Conservation (phyloP, 2,888 invertebrate genomes). For the Romanomermis culicivorax region DNA sequence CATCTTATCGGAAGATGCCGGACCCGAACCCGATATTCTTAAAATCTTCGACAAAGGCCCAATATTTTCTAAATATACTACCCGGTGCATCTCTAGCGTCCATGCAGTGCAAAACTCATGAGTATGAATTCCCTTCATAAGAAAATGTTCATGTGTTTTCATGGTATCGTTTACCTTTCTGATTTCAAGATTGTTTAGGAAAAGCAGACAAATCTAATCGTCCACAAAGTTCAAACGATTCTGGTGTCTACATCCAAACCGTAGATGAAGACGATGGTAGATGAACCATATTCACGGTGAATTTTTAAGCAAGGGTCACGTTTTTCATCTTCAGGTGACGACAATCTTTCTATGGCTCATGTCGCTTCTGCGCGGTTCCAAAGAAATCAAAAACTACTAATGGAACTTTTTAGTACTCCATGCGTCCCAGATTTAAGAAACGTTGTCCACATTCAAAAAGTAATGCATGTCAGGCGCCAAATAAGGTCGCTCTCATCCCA, state of each 20-base stretch:
- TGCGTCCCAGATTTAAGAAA: slow-evolving; percentile 11
- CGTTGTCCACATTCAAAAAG: slow-evolving; percentile 27
- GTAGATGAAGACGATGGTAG: background rate
- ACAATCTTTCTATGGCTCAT: background rate
- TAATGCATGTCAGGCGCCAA: slow-evolving; percentile 76
- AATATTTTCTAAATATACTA: too few species aligned
- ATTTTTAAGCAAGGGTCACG: too few species aligned
- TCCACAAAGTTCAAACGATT: background rate
- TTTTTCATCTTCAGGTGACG: background rate
- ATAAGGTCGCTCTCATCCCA: slow-evolving; percentile 89
- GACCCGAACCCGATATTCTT: too few species aligned
- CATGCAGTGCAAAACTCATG: too few species aligned
- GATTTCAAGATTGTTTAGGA: too few species aligned
- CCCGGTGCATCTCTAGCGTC: too few species aligned
- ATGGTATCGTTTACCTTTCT: too few species aligned
- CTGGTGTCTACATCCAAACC: background rate
- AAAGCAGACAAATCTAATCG: background rate
- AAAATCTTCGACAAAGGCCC: too few species aligned
- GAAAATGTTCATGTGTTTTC: too few species aligned
- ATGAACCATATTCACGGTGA: background rate
- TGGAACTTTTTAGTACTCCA: slow-evolving; percentile 10
- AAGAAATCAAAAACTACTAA: slow-evolving; percentile 10
- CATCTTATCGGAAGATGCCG: too few species aligned
- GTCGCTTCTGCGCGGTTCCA: slow-evolving; percentile 8
- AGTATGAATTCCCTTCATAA: too few species aligned